These are phyloP conservation scores for Charaxes varanes DNA, from an alignment of 1,140 invertebrate genomes.

Conservation along the genomic window DNA sequence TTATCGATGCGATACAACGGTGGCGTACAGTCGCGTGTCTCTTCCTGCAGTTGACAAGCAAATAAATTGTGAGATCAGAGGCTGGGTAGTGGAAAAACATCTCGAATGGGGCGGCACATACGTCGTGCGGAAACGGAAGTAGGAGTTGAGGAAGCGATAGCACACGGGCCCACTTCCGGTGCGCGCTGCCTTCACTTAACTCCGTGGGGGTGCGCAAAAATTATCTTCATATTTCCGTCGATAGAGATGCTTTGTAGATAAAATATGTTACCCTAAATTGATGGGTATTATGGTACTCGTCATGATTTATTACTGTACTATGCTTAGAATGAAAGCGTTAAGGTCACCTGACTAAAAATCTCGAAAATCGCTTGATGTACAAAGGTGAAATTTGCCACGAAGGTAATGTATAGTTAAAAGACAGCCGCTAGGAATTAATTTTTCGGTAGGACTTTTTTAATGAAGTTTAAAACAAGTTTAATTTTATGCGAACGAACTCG, in stretches of 20 bases:
- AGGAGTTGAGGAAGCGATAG: slow-evolving; percentile 56
- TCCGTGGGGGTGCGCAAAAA: slow-evolving; percentile 44
- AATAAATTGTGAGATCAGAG: slow-evolving; percentile 68
- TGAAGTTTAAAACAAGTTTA: too few relatives aligned
- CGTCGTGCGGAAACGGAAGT: slow-evolving; percentile 51
- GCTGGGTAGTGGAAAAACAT: slow-evolving; percentile 51
- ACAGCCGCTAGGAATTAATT: too few relatives aligned
- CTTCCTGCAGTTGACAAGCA: slow-evolving; percentile 68
- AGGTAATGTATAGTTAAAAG: too few relatives aligned
- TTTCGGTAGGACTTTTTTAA: too few relatives aligned
- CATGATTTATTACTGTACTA: too few relatives aligned
- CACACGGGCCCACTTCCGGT: slow-evolving; percentile 57
- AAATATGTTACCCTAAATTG: too few relatives aligned
- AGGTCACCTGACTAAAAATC: too few relatives aligned
- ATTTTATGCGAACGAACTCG: too few relatives aligned
- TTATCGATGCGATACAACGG: slow-evolving; percentile 27
- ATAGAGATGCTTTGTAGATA: slow-evolving; percentile 5
- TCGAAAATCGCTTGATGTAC: too few relatives aligned
- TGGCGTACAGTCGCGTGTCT: slow-evolving; percentile 45
- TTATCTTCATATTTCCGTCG: slow-evolving; percentile 17
- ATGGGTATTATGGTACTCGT: too few relatives aligned
- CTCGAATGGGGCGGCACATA: slow-evolving; percentile 38
- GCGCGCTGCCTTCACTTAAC: slow-evolving; percentile 62
- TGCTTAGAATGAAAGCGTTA: too few relatives aligned
- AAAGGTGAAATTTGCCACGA: too few relatives aligned